Evolutionary conservation across 2,113 vertebrate species (phyloP), one percentile per base, ranked within the genome.

Genomic region (Elgaria multicarinata): DNA sequence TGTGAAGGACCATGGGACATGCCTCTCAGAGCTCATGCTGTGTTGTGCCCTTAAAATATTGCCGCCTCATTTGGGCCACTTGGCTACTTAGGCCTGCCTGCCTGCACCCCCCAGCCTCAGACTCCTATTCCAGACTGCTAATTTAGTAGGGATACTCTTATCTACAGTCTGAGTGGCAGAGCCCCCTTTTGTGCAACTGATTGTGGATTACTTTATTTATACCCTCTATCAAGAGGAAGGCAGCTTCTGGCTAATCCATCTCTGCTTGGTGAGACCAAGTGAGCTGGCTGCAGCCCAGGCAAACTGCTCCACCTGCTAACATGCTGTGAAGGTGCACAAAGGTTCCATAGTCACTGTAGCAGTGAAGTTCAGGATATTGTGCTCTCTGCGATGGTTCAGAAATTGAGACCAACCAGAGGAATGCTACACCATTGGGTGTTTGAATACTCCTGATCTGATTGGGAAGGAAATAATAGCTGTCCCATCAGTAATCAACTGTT

Each of bases 161-260:
- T 88, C 75, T 77, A 89, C 87, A 79, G 76, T 91, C 82, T 78
- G 82, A 91, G 86, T 83, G 91, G 13, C 14, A 87, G 55, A 44
- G 74, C 71, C 90, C 87, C 89, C 24, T 80, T 74, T 90, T 79
- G 76, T 84, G 87, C 88, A 85, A 85, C n/a, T 90, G 79, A 69
- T 87, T 92, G 86, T 89, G 42, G 6, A 90, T 80, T 85, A 90
- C 91, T 94, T 93, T 92, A 85, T 92, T 86, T 88, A 92, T 90
- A 90, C 89, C 85, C 71, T 66, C 89, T 92, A 69, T 77, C 85
- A 93, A 92, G 90, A 92, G 91, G 92, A 77, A 84, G 89, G 88
- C 89, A 91, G 90, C 93, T 92, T 90, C 87, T 86, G 42, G 88
- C 26, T 88, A 90, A 93, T 89, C 83, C 58, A 64, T 26, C 39